phyloP scores from a whole-genome alignment of 1,140 invertebrate genomes.

The Drosophila sulfurigaster region DNA sequence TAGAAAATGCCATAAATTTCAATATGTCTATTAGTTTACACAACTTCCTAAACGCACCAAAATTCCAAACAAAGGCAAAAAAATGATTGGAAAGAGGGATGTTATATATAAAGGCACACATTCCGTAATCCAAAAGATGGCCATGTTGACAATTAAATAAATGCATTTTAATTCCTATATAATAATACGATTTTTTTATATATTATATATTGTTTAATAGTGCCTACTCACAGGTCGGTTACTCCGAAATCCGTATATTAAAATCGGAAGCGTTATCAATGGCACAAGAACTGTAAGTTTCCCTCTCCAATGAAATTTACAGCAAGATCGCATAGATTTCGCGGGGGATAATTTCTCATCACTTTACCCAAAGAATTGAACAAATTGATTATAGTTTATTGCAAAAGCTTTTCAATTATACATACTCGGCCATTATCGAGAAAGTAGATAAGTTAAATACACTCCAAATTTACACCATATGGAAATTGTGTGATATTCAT shows the following conservation, averaged over 20 bases:
- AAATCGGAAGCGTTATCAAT: conserved; percentile 18
- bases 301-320: conserved; percentile 51
- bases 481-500: no score
- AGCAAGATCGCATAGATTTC: conserved; percentile 23
- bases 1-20: conserved; percentile 14
- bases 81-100: conserved; percentile 91
- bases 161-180: conserved; percentile 88
- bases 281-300: conserved; percentile 35
- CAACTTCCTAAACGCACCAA: conserved; percentile 67
- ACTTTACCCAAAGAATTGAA: background rate
- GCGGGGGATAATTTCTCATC: background rate
- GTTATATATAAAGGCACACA: conserved; percentile 91
- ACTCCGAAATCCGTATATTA: background rate
- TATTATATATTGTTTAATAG: background rate
- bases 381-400: background rate
- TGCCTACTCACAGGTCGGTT: conserved; percentile 3
- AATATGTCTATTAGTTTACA: background rate
- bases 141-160: conserved; percentile 92
- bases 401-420: no score
- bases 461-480: no score
- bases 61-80: conserved; percentile 91
- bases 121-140: conserved; percentile 93
- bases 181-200: background rate
- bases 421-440: no score
- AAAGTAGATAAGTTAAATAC: no score